Conservation (phyloP, 2,888 invertebrate species). For the Epiblema foenella region DNA sequence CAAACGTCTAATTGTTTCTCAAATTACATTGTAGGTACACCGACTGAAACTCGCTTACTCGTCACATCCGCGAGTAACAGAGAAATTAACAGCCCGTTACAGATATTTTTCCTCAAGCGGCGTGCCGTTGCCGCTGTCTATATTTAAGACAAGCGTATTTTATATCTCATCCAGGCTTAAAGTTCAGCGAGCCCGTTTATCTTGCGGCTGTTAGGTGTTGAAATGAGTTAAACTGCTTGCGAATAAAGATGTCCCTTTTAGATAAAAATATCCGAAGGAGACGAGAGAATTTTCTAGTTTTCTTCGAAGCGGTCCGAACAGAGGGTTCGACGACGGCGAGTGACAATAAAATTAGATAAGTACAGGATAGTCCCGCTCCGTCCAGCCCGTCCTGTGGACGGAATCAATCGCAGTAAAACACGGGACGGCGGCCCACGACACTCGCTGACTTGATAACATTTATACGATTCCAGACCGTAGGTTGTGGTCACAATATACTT, state of each 20-base stretch:
- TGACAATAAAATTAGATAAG: conserved; percentile 85
- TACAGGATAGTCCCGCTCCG: conserved; percentile 75
- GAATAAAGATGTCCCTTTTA: conserved; percentile 78
- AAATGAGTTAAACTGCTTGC: conserved; percentile 78
- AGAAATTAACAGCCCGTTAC: background rate
- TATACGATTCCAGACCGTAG: conserved; percentile 58
- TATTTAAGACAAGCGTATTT: conserved; percentile 60
- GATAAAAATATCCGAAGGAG: conserved; percentile 74
- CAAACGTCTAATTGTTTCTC: too few species aligned
- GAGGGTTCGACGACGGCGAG: conserved; percentile 72
- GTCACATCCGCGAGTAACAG: background rate
- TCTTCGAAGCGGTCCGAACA: conserved; percentile 64
- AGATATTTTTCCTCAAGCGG: background rate
- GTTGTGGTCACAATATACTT: conserved; percentile 43
- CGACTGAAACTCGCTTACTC: conserved; percentile 13
- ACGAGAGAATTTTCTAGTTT: conserved; percentile 74
- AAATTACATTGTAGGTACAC: background rate
- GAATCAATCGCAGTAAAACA: conserved; percentile 84
- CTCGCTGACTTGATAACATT: conserved; percentile 46
- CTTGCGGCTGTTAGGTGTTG: conserved; percentile 66
- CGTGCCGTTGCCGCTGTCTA: conserved; percentile 48
- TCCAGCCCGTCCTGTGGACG: conserved; percentile 74
- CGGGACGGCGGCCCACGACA: conserved; percentile 59
- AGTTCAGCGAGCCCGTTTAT: conserved; percentile 65
- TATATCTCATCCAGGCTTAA: conserved; percentile 53